A percentile compares a stretch with the other conserved stretches of the same genome.
These are phyloP conservation scores for Vireo griseus DNA, from an alignment of 2,797 vertebrate species.

Conservation along the genomic window DNA sequence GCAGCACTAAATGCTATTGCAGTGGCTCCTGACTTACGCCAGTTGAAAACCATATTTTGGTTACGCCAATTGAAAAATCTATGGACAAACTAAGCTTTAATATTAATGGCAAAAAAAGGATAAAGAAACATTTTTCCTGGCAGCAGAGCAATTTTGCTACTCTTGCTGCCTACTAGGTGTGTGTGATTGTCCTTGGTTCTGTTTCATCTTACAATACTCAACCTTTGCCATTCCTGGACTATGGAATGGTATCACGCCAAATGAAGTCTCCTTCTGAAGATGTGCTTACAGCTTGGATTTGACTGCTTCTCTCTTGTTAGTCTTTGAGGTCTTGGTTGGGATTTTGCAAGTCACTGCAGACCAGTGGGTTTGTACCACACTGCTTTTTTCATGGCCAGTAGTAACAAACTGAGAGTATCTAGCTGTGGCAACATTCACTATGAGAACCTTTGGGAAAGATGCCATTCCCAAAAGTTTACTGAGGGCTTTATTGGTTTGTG, in stretches of 20 bases:
- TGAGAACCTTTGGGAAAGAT: neutral
- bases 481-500: neutral
- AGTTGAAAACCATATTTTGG: neutral
- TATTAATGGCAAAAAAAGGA: neutral
- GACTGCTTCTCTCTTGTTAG: neutral
- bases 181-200: neutral
- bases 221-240: neutral
- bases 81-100: neutral
- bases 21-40: neutral
- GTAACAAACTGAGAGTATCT: neutral
- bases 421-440: neutral
- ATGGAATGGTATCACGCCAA: neutral
- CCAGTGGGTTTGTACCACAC: fast-evolving
- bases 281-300: neutral
- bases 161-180: neutral
- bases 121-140: neutral
- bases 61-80: neutral
- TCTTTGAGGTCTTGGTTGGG: neutral
- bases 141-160: neutral
- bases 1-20: neutral
- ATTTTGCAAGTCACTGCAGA: neutral
- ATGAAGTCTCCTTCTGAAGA: neutral
- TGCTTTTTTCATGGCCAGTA: neutral
- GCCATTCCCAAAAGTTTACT: neutral
- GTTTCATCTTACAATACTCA: neutral